Conservation (phyloP, 2,113 vertebrate species). For the Osmerus mordax region DNA sequence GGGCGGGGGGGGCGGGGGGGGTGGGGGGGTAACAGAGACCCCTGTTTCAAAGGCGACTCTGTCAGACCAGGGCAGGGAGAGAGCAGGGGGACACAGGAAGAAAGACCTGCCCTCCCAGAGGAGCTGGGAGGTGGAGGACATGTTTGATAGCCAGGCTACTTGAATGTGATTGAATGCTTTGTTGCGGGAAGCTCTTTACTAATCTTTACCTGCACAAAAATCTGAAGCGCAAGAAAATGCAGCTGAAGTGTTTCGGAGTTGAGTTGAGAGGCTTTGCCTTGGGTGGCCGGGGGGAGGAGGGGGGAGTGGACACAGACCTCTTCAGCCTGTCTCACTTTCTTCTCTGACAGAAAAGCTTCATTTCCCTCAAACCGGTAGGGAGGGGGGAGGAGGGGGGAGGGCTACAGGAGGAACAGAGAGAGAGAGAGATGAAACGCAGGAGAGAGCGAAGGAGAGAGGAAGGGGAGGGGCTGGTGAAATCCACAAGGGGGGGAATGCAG, state of each 20-base stretch:
- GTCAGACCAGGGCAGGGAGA: constrained; percentile 81
- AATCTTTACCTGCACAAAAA: constrained; percentile 89
- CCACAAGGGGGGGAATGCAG: constrained; percentile 15
- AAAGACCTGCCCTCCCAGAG: constrained; percentile 77
- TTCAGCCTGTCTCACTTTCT: constrained; percentile 65
- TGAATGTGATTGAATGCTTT: constrained; percentile 89
- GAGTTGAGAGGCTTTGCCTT: constrained; percentile 60
- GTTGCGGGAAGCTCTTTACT: constrained; percentile 79
- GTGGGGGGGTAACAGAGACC: constrained; percentile 71
- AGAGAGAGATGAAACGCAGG: constrained; percentile 36
- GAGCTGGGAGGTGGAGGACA: constrained; percentile 82
- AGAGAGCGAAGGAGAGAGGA: constrained; percentile 62
- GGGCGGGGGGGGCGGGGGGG: constrained; percentile 58
- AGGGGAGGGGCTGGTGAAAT: constrained; percentile 32
- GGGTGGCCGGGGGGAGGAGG: constrained; percentile 53
- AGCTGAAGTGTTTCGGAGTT: constrained; percentile 65
- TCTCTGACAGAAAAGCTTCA: constrained; percentile 44
- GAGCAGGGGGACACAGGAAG: constrained; percentile 70
- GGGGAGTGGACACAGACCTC: constrained; percentile 3
- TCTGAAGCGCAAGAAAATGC: constrained; percentile 67
- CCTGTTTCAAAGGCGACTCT: constrained; percentile 89
- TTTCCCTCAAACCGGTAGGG: constrained; percentile 73
- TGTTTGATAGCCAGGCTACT: constrained; percentile 88
- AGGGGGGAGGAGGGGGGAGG: constrained; percentile 12
- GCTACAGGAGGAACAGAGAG: constrained; percentile 10